Evolutionary conservation across 2,888 invertebrate species (phyloP), one percentile per base, ranked within the genome.

Genomic region (Tenthredo mesomela): DNA sequence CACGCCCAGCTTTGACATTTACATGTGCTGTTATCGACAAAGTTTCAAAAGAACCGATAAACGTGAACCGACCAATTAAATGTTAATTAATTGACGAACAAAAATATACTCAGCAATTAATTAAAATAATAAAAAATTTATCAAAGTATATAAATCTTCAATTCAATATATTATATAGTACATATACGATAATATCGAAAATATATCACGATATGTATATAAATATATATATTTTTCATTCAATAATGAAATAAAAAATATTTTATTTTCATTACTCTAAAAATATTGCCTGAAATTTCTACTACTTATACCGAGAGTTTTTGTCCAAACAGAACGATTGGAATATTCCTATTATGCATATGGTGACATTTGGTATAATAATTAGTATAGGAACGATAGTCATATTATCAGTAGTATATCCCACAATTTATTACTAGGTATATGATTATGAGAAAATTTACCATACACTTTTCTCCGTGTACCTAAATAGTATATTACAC

Each of bases 1-100:
- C 71, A 73, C 71, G 71, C 71, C 71, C 71, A 40, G 71, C 43
- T 43, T 21, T 12, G 40, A 73, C 71, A 73, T 73, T 21, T 21
- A 73, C n/a, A 73, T 73, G 37, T n/a, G 9, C 43, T 37, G 71
- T 40, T 73, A 73, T 73, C 71, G 71, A 73, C 71, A 73, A 73
- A 43, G 71, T 73, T 73, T 18, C 0, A 43, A 40, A 21, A n/a
- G 40, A 43, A 73, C 43, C 40, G 70, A 73, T 37, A 37, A 73
- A 43, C 21, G 43, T 73, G 21, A n/a, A 73, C n/a, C 21, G 25
- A 73, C 71, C 43, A 73, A 73, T 73, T 73, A 0, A 43, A 43
- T 21, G 10, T 3, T 0, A n/a, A 43, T 40, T 40, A 21, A 73
- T 61, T 61, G 4, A 12, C 43, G 21, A 43, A 21, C n/a, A n/a